Base-by-base conservation (phyloP, 2,113 vertebrate species). In the Nettapus auritus region DNA sequence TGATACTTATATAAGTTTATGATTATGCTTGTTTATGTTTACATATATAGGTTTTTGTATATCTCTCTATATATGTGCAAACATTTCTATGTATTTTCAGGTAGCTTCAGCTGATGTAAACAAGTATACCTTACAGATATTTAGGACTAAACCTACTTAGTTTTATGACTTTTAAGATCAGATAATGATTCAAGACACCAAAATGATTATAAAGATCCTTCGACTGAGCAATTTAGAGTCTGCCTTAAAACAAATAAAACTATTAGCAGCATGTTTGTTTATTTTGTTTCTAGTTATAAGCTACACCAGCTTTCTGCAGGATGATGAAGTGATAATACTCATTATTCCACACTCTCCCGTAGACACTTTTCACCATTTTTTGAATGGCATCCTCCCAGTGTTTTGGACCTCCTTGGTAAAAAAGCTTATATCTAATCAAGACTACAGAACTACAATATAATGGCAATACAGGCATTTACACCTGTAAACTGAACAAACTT, bases 401-500 rank as follows among this genome's bases (percentile, higher is more conserved):
- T 67, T 90, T 70, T 48, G 3, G 4, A 63, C 6, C 6, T 68
- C 4, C 26, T 56, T 1, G 0, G 4, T 55, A 31, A 6, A 81
- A 88, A 86, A 84, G 0, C 3, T 3, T 36, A 0, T 40, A 22
- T 55, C 9, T 40, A 28, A 22, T 22, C n/a, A 57, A 74, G 18
- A 71, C 10, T 0, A 4, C 19, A 29, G n/a, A 62, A 31, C 9
- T 19, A 28, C 8, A 80, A 84, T 86, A 59, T 28, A 63, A 11
- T 12, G 7, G 40, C 4, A 1, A 9, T 3, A 50, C 2, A 42
- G 13, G 2, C 1, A 26, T 87, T 87, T 60, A 14, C 15, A 34
- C 4, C 3, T 56, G 29, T 4, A 83, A 91, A 82, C 4, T 6
- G 29, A 28, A 82, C 75, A 56, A 79, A 7, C 28, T 56, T 85